Conservation (phyloP, 2,113 vertebrate species). For the Hirundichthys speculiger region DNA sequence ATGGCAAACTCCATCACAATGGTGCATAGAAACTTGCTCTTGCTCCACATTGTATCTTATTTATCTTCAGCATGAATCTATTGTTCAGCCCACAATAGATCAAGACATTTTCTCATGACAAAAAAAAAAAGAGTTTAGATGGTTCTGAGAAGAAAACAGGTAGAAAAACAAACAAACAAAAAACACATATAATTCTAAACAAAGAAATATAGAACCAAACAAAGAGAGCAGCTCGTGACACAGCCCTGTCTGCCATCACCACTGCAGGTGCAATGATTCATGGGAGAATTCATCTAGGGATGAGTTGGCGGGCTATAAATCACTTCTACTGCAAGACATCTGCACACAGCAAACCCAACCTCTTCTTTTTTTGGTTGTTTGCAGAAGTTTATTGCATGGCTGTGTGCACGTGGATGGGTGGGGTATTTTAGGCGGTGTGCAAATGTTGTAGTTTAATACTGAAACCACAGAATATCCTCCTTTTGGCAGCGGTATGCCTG, state of each 20-base stretch:
- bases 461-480: too few relatives aligned
- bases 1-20: too few relatives aligned
- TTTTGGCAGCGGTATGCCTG: too few relatives aligned
- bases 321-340: conserved; percentile 60
- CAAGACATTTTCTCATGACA: too few relatives aligned
- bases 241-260: conserved; percentile 52
- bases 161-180: not conserved
- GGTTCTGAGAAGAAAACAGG: not conserved
- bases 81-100: too few relatives aligned
- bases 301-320: conserved; percentile 69
- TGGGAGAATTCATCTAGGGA: conserved; percentile 70
- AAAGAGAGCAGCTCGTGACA: conserved; percentile 54
- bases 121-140: not conserved
- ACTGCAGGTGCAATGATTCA: conserved; percentile 76
- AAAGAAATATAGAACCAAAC: conserved; percentile 45
- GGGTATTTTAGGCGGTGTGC: conserved; percentile 20
- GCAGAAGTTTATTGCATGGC: conserved; percentile 49
- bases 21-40: too few relatives aligned
- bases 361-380: conserved; percentile 28
- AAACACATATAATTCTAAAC: conserved; percentile 19
- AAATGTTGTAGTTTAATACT: conserved; percentile 10
- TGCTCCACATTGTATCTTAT: too few relatives aligned
- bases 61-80: too few relatives aligned
- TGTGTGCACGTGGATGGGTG: conserved; percentile 16
- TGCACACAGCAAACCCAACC: conserved; percentile 35